A percentile compares a stretch with the other conserved stretches of the same genome.
These are phyloP conservation scores for Parambassis ranga DNA, from an alignment of 2,797 vertebrate genomes.

Conservation along the genomic window DNA sequence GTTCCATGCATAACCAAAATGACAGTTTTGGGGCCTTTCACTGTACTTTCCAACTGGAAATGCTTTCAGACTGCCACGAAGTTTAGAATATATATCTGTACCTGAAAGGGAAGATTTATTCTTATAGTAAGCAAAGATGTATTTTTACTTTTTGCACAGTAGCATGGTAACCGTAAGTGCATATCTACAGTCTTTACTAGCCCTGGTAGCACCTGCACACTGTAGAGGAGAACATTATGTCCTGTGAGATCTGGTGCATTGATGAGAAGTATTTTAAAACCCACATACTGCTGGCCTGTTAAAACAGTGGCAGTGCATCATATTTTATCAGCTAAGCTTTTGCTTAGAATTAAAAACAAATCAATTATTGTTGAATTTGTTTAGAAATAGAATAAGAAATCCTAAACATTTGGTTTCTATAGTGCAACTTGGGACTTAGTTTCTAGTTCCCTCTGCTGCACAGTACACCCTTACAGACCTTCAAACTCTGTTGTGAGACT, in stretches of 20 bases:
- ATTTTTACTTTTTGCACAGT: neutral
- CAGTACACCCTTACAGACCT: too few species aligned
- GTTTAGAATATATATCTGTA: neutral
- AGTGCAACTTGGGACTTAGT: too few species aligned
- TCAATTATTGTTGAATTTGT: too few species aligned
- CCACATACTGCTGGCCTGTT: neutral
- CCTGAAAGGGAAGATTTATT: slow-evolving; percentile 1
- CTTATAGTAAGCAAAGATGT: neutral
- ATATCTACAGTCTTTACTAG: neutral
- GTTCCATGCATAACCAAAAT: neutral
- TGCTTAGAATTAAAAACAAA: neutral
- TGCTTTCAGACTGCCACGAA: neutral
- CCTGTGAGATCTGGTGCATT: slow-evolving; percentile 18
- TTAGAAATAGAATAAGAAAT: too few species aligned
- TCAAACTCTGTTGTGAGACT: too few species aligned
- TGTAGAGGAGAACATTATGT: neutral
- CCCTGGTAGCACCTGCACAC: slow-evolving; percentile 11
- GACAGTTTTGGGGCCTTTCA: neutral
- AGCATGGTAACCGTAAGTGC: neutral
- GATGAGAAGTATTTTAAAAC: neutral
- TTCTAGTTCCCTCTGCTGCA: too few species aligned
- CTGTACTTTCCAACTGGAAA: neutral
- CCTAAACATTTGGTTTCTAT: too few species aligned
- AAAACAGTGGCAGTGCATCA: neutral
- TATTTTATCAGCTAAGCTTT: neutral